These are phyloP conservation scores for Catajapyx aquilonaris DNA, from an alignment of 1,140 invertebrate species.

Conservation along the genomic window DNA sequence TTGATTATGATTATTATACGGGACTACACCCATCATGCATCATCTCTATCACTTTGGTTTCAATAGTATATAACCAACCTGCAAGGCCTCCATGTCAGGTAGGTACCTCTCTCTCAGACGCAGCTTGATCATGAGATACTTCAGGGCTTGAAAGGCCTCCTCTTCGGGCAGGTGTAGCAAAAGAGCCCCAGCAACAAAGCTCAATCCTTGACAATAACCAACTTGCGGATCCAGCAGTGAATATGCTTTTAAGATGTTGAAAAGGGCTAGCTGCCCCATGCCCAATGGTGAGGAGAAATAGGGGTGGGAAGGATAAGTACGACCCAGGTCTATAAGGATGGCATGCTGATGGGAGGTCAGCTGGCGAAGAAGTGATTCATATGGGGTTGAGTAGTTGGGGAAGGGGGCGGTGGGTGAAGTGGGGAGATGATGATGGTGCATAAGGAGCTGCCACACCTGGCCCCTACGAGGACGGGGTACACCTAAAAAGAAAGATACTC, in stretches of 20 bases:
- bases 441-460: slow-evolving; percentile 77
- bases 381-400: slow-evolving; percentile 54
- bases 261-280: slow-evolving; percentile 74
- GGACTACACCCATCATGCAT: too few species aligned
- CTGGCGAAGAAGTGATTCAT: slow-evolving; percentile 59
- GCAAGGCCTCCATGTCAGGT: slow-evolving; percentile 81
- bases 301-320: slow-evolving; percentile 84
- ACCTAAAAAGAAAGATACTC: slow-evolving; percentile 29
- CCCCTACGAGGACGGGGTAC: slow-evolving; percentile 68
- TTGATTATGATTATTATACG: too few species aligned
- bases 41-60: neutral
- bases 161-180: slow-evolving; percentile 83
- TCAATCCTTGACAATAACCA: slow-evolving; percentile 87
- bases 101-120: slow-evolving; percentile 70
- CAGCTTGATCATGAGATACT: slow-evolving; percentile 76
- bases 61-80: slow-evolving; percentile 24
- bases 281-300: slow-evolving; percentile 75
- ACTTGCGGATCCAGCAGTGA: slow-evolving; percentile 83
- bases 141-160: slow-evolving; percentile 62
- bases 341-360: slow-evolving; percentile 87
- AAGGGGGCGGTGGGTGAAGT: slow-evolving; percentile 42
- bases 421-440: slow-evolving; percentile 52
- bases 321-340: slow-evolving; percentile 76
- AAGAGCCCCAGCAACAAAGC: slow-evolving; percentile 82
- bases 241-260: slow-evolving; percentile 89